phyloP scores from a whole-genome alignment of 2,113 vertebrate genomes.

The Cinclus mexicanus region DNA sequence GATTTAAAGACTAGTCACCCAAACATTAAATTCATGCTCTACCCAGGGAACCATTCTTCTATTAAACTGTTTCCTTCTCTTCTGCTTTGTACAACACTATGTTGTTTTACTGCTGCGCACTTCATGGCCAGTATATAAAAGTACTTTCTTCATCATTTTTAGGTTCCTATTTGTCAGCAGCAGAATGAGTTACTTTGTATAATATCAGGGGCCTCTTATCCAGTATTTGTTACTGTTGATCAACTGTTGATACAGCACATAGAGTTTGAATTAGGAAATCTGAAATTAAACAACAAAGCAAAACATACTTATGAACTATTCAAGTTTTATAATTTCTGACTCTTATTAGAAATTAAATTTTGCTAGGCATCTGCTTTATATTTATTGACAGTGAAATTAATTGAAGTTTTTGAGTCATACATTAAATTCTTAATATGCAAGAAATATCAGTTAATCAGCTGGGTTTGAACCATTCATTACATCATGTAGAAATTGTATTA shows the following conservation, averaged over 20 bases:
- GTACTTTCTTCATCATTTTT: background rate
- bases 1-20: background rate
- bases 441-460: slow-evolving; percentile 6
- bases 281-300: background rate
- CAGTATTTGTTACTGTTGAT: background rate
- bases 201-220: background rate
- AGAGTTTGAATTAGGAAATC: background rate
- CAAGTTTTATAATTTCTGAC: background rate
- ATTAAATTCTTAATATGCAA: background rate
- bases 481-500: background rate
- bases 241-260: background rate
- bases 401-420: background rate
- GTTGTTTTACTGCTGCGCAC: background rate
- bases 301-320: background rate
- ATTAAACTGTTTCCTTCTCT: background rate
- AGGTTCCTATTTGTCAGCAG: background rate
- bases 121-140: background rate
- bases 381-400: background rate
- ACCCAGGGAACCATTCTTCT: background rate
- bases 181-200: background rate
- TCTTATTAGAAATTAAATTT: background rate
- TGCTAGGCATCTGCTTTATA: background rate
- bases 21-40: background rate
- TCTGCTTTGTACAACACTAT: background rate
- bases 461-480: background rate